These are phyloP conservation scores for Corythaeola cristata DNA, from an alignment of 2,113 vertebrate species.

Conservation along the genomic window DNA sequence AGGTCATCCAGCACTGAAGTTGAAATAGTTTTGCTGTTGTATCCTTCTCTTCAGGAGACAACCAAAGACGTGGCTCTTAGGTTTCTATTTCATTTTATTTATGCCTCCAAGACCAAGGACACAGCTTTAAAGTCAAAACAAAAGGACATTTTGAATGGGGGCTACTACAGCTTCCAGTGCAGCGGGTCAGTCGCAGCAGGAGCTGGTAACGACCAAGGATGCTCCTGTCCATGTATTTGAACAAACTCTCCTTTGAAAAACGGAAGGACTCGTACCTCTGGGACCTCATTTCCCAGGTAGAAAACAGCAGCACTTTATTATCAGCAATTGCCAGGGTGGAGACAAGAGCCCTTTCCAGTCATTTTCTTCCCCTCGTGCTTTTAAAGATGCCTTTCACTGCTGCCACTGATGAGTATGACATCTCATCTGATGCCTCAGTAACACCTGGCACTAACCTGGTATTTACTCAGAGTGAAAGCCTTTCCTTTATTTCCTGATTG, in stretches of 20 bases:
- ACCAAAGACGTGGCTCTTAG: background rate
- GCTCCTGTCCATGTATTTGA: background rate
- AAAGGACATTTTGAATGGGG: background rate
- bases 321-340: background rate
- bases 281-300: slow-evolving; percentile 30
- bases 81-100: background rate
- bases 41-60: slow-evolving; percentile 44
- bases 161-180: accelerated
- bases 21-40: slow-evolving; percentile 5
- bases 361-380: background rate
- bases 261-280: background rate
- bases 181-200: background rate
- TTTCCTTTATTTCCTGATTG: background rate
- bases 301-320: background rate
- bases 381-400: background rate
- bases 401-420: background rate
- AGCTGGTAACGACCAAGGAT: background rate
- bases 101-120: background rate
- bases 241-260: background rate
- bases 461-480: background rate
- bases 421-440: background rate
- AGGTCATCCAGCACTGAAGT: slow-evolving; percentile 29
- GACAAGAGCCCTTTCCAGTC: background rate
- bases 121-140: background rate
- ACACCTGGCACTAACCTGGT: background rate